phyloP scores from a whole-genome alignment of 2,888 invertebrate species.

The Acrobeloides nanus region DNA sequence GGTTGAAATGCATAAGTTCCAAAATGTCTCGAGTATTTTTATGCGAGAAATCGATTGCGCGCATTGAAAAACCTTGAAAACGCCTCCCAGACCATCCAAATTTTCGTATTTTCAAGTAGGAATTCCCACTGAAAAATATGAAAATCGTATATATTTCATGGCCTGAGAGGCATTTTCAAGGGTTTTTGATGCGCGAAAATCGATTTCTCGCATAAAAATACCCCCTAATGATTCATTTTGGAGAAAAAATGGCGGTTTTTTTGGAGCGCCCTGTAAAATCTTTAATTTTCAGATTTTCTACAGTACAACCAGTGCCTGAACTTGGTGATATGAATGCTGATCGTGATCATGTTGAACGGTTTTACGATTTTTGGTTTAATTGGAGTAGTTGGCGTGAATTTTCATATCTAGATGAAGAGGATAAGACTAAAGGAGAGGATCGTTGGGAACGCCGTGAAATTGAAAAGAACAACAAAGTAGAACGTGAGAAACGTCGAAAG shows the following conservation, averaged over 20 bases:
- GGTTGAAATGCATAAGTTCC: too few relatives aligned
- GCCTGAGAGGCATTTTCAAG: too few relatives aligned
- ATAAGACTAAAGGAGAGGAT: slow-evolving; percentile 90
- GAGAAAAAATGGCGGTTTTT: slow-evolving; percentile 7
- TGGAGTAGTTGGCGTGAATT: slow-evolving; percentile 99
- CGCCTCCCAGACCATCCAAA: too few relatives aligned
- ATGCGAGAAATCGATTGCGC: too few relatives aligned
- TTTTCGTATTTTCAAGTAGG: slow-evolving; percentile 15
- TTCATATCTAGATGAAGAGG: slow-evolving; percentile 95
- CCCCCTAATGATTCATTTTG: too few relatives aligned
- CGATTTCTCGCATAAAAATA: too few relatives aligned
- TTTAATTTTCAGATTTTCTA: slow-evolving; percentile 71
- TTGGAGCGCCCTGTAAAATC: slow-evolving; percentile 1
- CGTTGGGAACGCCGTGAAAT: slow-evolving; percentile 94
- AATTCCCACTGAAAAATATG: neutral
- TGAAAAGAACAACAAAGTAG: slow-evolving; percentile 88
- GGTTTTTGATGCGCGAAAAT: too few relatives aligned
- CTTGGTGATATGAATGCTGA: slow-evolving; percentile 71
- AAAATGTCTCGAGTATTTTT: neutral
- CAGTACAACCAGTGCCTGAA: slow-evolving; percentile 73
- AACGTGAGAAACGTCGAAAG: slow-evolving; percentile 83
- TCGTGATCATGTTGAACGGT: slow-evolving; percentile 78
- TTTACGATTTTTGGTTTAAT: slow-evolving; percentile 91
- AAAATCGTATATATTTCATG: slow-evolving; percentile 5
- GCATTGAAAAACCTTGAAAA: too few relatives aligned